Evolutionary conservation across 2,113 vertebrate species (phyloP).

Genomic region (Leiothrix lutea): DNA sequence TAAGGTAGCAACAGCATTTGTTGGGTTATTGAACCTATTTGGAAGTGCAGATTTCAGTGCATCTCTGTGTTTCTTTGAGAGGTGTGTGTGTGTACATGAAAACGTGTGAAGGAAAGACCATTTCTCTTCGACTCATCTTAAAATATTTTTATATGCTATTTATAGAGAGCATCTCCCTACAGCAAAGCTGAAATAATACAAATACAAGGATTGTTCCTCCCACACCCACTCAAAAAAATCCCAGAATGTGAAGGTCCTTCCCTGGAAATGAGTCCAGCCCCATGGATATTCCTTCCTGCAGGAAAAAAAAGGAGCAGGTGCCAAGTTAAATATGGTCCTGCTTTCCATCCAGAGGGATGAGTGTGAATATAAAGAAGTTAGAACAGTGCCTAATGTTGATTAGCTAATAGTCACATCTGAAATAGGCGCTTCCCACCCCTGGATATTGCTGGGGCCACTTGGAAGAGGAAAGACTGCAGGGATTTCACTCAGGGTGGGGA

Average conservation of each 20-base stretch:
- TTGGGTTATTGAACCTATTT: not conserved
- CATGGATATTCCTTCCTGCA: not conserved
- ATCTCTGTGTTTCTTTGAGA: not conserved
- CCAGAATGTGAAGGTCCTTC: not conserved
- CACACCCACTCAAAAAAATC: not conserved
- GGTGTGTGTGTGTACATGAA: fast-evolving
- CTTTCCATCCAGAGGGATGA: not conserved
- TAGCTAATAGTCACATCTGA: not conserved
- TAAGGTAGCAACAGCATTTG: not conserved
- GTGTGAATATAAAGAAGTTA: not conserved
- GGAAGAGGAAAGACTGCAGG: not conserved
- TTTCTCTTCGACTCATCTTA: not conserved
- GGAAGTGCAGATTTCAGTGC: not conserved
- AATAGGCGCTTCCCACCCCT: not conserved
- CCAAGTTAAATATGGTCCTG: not conserved
- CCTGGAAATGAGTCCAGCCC: not conserved
- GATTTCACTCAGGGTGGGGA: not conserved
- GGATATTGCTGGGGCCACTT: not conserved
- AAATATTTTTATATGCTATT: not conserved
- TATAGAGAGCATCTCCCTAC: not conserved
- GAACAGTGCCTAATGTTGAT: not conserved
- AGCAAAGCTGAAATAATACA: not conserved
- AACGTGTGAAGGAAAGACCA: not conserved
- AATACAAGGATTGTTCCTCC: not conserved
- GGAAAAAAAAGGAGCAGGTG: not conserved